Percentiles rank a stretch among this genome's conserved stretches.
Evolutionary conservation across 1,140 invertebrate genomes (phyloP).

Genomic region (Dufourea novaeangliae): DNA sequence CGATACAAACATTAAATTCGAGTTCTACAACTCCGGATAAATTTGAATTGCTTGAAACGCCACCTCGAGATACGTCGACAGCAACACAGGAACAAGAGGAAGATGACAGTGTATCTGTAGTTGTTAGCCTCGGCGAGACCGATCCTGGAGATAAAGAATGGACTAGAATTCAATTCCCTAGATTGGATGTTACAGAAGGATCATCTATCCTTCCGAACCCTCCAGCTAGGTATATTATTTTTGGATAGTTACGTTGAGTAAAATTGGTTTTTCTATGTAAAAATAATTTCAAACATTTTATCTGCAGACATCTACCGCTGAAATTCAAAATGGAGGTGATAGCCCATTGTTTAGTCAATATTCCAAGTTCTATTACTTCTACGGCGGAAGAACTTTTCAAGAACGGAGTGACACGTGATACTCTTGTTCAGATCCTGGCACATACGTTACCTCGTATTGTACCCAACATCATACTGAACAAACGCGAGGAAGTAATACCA

Average conservation of each 20-base stretch:
- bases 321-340: constrained; percentile 83
- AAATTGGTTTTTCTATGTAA: background rate
- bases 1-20: constrained; percentile 74
- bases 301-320: constrained; percentile 78
- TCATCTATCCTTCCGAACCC: constrained; percentile 65
- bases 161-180: constrained; percentile 76
- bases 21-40: constrained; percentile 78
- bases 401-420: constrained; percentile 75
- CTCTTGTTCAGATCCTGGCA: constrained; percentile 79
- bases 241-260: background rate
- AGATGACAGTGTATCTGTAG: constrained; percentile 75
- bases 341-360: constrained; percentile 76
- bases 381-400: constrained; percentile 78
- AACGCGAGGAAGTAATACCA: constrained; percentile 89
- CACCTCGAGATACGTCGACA: constrained; percentile 70
- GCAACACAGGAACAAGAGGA: constrained; percentile 71
- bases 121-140: constrained; percentile 76
- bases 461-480: constrained; percentile 87
- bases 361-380: constrained; percentile 68
- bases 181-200: constrained; percentile 64
- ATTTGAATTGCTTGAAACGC: constrained; percentile 76
- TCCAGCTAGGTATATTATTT: constrained; percentile 63
- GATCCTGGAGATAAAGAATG: constrained; percentile 79
- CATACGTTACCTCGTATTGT: constrained; percentile 84
- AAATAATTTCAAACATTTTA: constrained; percentile 41